Conservation (phyloP, 2,888 invertebrate species). For the Sphaerophoria rueppellii region DNA sequence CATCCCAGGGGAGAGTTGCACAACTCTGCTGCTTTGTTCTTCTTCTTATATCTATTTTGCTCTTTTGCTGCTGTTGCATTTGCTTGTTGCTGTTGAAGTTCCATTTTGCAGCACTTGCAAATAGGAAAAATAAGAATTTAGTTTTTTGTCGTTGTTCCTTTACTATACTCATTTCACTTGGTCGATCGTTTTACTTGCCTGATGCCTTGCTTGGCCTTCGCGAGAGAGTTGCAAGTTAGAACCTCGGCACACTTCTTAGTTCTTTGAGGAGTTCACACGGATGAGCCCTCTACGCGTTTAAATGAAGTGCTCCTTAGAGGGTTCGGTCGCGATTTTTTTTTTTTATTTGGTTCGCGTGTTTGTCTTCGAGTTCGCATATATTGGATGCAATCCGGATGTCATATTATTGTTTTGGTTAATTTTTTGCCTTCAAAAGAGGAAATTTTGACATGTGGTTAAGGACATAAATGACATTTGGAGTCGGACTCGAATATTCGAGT, state of each 20-base stretch:
- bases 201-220: slow-evolving; percentile 71
- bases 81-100: slow-evolving; percentile 16
- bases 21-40: slow-evolving; percentile 48
- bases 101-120: slow-evolving; percentile 17
- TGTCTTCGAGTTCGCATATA: too few relatives aligned
- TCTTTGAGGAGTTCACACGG: slow-evolving; percentile 74
- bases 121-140: slow-evolving; percentile 32
- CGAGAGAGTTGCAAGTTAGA: slow-evolving; percentile 71
- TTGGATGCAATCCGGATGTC: background rate
- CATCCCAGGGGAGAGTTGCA: slow-evolving; percentile 65
- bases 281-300: slow-evolving; percentile 73
- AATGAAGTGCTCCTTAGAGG: slow-evolving; percentile 70
- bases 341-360: slow-evolving; percentile 24
- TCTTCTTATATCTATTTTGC: slow-evolving; percentile 37
- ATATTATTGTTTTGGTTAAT: slow-evolving; percentile 65
- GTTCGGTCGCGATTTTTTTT: slow-evolving; percentile 46
- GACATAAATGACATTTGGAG: slow-evolving; percentile 21
- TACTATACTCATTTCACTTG: slow-evolving; percentile 57
- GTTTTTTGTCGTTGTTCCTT: slow-evolving; percentile 50
- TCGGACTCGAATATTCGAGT: background rate
- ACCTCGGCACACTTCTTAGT: slow-evolving; percentile 74
- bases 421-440: slow-evolving; percentile 20
- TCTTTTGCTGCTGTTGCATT: slow-evolving; percentile 21
- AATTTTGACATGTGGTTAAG: slow-evolving; percentile 7
- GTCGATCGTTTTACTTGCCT: slow-evolving; percentile 66